These are phyloP conservation scores for Caenorhabditis sp. DNA, from an alignment of 2,888 invertebrate species.

Conservation along the genomic window DNA sequence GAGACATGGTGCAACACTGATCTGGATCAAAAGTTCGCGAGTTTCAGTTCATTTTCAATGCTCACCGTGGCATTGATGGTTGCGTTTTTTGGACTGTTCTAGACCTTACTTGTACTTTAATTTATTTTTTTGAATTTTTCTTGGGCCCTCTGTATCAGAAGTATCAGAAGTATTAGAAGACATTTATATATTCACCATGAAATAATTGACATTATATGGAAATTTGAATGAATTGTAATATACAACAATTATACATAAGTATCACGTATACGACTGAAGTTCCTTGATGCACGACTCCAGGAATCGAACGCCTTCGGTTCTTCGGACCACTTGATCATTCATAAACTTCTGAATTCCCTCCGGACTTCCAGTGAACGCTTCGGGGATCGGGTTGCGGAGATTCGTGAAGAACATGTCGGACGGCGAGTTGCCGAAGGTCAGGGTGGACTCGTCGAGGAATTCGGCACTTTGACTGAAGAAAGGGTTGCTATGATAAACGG, in stretches of 20 bases:
- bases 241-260: not conserved
- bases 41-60: conserved; percentile 10
- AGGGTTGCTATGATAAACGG: not conserved
- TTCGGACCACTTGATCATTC: conserved; percentile 42
- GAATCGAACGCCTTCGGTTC: conserved; percentile 3
- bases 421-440: not conserved
- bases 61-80: conserved; percentile 20
- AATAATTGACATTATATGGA: too few relatives aligned
- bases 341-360: conserved; percentile 14
- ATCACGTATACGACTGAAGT: conserved; percentile 4
- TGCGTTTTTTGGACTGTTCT: conserved; percentile 11
- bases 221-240: too few relatives aligned
- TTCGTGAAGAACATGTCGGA: conserved; percentile 43
- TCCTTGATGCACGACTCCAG: conserved; percentile 39
- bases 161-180: not conserved
- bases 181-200: conserved; percentile 7
- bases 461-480: conserved; percentile 26
- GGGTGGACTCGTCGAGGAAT: conserved; percentile 29
- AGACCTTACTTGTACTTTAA: not conserved
- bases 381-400: conserved; percentile 13
- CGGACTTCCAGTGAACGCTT: not conserved
- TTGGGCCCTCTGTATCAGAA: not conserved
- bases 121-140: not conserved
- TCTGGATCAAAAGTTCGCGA: conserved; percentile 10
- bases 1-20: conserved; percentile 49